A percentile compares a stretch with the other conserved stretches of the same genome.
Conservation (phyloP, 37 sponge, comb jelly and placozoan species). For the Oopsacas minuta region DNA sequence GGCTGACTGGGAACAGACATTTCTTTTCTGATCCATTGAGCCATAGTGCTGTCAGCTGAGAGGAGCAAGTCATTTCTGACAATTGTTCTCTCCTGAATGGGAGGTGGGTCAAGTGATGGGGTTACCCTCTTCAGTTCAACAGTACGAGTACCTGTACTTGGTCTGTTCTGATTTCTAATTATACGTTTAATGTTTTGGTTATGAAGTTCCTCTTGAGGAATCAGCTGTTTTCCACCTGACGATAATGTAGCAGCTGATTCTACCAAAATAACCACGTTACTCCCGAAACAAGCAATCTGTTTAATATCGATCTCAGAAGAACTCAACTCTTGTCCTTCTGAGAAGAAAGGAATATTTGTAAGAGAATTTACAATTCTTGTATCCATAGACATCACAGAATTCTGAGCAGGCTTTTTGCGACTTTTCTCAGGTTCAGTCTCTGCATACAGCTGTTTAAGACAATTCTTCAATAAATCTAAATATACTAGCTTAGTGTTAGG, state of each 20-base stretch:
- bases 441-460: background rate
- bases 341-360: background rate
- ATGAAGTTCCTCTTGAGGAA: background rate
- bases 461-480: background rate
- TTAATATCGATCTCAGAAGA: background rate
- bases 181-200: background rate
- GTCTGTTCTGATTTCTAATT: background rate
- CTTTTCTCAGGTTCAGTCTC: background rate
- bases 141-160: background rate
- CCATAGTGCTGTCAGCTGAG: background rate
- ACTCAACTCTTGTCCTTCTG: background rate
- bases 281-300: conserved; percentile 10
- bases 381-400: background rate
- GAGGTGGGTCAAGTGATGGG: background rate
- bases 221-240: background rate
- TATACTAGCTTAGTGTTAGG: background rate
- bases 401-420: background rate
- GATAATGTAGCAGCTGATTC: background rate
- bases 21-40: background rate
- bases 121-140: background rate
- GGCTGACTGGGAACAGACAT: background rate
- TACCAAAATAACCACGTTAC: background rate
- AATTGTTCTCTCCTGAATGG: background rate
- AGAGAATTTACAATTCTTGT: background rate
- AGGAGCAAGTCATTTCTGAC: background rate